Evolutionary conservation across 2,888 invertebrate species (phyloP).

Genomic region (Folsomia manolachei): DNA sequence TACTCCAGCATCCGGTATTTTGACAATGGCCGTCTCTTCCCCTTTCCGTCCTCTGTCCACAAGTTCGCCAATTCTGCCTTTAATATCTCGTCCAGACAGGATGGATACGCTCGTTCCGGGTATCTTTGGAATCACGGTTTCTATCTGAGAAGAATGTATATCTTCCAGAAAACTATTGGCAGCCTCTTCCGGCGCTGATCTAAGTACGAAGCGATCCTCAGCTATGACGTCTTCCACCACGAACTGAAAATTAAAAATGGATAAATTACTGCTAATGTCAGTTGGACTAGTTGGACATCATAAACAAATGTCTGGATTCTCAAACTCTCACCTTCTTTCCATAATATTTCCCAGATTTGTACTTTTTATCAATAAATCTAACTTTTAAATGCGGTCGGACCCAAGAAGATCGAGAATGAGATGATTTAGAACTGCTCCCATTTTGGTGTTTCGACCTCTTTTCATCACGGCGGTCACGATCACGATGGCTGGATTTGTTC

Average conservation of each 20-base stretch:
- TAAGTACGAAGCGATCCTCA: background rate
- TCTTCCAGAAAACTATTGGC: background rate
- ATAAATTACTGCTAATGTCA: background rate
- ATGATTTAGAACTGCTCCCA: background rate
- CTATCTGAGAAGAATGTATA: background rate
- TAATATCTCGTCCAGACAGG: background rate
- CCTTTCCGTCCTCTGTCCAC: constrained; percentile 5
- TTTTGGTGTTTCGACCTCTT: background rate
- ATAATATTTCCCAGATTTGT: constrained; percentile 6
- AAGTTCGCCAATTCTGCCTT: constrained; percentile 7
- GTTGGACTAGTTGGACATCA: too few relatives aligned
- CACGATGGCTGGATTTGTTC: background rate
- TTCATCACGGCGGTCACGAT: background rate
- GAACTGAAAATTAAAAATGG: constrained; percentile 15
- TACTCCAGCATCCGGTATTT: constrained; percentile 3
- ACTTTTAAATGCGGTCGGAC: constrained; percentile 1
- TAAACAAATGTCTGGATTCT: too few relatives aligned
- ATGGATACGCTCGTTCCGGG: background rate
- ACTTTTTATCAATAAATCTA: constrained; percentile 13
- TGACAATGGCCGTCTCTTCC: constrained; percentile 1
- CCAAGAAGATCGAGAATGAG: background rate
- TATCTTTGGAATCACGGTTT: constrained; percentile 12
- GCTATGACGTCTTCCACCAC: constrained; percentile 13
- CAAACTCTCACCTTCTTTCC: constrained; percentile 4
- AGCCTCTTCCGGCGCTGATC: background rate